Percentiles rank a stretch among this genome's conserved stretches.
These are phyloP conservation scores for Pelagia noctiluca DNA, from an alignment of 30 jellyfish, hydroid and myxozoan species.

Conservation along the genomic window DNA sequence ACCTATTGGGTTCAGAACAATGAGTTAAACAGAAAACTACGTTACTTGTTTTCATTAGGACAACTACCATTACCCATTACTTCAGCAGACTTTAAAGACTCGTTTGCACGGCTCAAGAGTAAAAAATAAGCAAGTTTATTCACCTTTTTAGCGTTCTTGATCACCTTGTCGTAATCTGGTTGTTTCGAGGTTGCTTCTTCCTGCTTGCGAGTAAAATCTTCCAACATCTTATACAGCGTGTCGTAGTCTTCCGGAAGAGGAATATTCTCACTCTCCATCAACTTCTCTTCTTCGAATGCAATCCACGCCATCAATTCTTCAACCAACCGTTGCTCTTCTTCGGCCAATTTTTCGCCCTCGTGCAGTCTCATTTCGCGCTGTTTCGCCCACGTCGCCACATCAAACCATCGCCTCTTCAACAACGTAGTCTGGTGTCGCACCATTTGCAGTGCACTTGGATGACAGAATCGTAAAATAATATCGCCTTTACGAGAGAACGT, in stretches of 20 bases:
- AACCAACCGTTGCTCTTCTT: slow-evolving; percentile 79
- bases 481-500: slow-evolving; percentile 91
- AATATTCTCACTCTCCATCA: slow-evolving; percentile 76
- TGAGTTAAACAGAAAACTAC: too few species aligned
- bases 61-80: too few species aligned
- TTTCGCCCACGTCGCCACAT: slow-evolving; percentile 95
- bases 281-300: slow-evolving; percentile 75
- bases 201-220: slow-evolving; percentile 74
- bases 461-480: slow-evolving; percentile 95
- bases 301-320: slow-evolving; percentile 84
- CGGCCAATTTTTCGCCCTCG: slow-evolving; percentile 66
- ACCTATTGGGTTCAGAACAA: too few species aligned
- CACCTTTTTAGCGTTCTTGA: slow-evolving; percentile 82
- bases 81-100: too few species aligned
- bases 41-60: too few species aligned
- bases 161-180: slow-evolving; percentile 87
- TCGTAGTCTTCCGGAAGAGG: slow-evolving; percentile 91
- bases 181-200: slow-evolving; percentile 84
- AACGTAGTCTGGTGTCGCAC: slow-evolving; percentile 89
- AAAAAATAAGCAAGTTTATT: too few species aligned
- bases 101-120: too few species aligned
- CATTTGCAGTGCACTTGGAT: slow-evolving; percentile 90
- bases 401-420: slow-evolving; percentile 86
- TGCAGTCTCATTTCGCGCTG: slow-evolving; percentile 90
- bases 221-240: slow-evolving; percentile 62